Conservation (phyloP, 2,888 invertebrate genomes). For the Deilephila porcellus region DNA sequence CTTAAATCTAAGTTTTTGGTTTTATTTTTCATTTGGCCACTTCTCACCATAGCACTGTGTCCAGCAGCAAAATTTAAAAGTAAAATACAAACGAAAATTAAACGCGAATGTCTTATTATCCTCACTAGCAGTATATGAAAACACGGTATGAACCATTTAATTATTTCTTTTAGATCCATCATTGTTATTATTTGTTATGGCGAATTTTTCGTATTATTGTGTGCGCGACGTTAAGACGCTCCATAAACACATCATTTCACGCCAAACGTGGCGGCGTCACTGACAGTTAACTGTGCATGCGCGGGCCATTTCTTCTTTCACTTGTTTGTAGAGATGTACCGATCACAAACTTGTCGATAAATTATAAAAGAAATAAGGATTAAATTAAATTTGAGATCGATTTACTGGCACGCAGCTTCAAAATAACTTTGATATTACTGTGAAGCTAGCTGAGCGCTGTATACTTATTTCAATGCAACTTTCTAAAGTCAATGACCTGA, state of each 20-base stretch:
- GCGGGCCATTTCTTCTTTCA: constrained; percentile 73
- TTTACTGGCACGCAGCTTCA: not conserved
- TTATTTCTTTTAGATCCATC: constrained; percentile 80
- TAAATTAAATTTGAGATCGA: not conserved
- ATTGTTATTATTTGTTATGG: constrained; percentile 43
- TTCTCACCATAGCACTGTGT: constrained; percentile 51
- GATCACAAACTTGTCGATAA: not conserved
- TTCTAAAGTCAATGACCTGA: not conserved
- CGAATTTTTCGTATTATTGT: constrained; percentile 15
- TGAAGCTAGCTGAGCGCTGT: not conserved
- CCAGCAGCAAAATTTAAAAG: constrained; percentile 63
- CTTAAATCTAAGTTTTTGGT: constrained; percentile 44
- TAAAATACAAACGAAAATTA: constrained; percentile 65
- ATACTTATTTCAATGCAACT: not conserved
- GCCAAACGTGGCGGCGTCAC: constrained; percentile 54
- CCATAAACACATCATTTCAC: constrained; percentile 58
- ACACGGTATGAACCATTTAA: constrained; percentile 81
- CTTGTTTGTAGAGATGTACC: constrained; percentile 36
- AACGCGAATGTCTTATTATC: constrained; percentile 52
- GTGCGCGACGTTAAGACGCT: not conserved
- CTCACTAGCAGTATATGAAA: constrained; percentile 67
- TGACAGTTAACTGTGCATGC: constrained; percentile 51
- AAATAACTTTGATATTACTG: not conserved
- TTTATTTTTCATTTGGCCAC: constrained; percentile 41
- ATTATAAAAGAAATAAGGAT: not conserved